A percentile compares a stretch with the other conserved stretches of the same genome.
These are phyloP conservation scores for Ochotona curzoniae DNA, from an alignment of 2,113 vertebrate genomes.

Conservation along the genomic window DNA sequence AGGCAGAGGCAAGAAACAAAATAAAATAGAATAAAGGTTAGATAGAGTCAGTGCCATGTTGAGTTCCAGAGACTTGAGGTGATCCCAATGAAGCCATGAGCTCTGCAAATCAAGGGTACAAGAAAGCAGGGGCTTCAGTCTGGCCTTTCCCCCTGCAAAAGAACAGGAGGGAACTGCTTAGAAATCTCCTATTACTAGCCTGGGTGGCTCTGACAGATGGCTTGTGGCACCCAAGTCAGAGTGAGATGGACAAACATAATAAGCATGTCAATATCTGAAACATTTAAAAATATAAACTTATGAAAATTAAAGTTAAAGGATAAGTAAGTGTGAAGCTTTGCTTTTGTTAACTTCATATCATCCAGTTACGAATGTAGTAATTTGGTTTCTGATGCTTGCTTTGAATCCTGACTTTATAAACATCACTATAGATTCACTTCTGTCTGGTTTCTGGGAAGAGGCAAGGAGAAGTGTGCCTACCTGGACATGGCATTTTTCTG, in stretches of 20 bases:
- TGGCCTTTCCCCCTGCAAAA: neutral
- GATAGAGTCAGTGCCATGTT: neutral
- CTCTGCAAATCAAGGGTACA: fast-evolving
- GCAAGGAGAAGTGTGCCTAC: neutral
- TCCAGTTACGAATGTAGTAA: neutral
- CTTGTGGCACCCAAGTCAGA: neutral
- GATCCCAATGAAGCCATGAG: neutral
- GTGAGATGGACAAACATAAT: neutral
- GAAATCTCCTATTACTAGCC: neutral
- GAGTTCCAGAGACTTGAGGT: neutral
- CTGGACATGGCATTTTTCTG: too few species aligned
- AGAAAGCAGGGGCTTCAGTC: neutral
- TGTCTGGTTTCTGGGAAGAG: neutral
- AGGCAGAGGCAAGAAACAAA: neutral
- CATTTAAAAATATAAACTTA: neutral
- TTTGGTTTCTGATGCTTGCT: neutral
- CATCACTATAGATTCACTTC: neutral
- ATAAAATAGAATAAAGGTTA: neutral
- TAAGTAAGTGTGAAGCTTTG: neutral
- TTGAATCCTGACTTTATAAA: neutral
- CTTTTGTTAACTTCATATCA: neutral
- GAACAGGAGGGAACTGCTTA: neutral
- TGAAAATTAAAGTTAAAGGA: neutral
- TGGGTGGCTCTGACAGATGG: neutral
- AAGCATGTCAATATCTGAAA: neutral